Percentiles rank a stretch among this genome's conserved stretches.
phyloP scores from a whole-genome alignment of 2,113 vertebrate species.

The Cromileptes altivelis region DNA sequence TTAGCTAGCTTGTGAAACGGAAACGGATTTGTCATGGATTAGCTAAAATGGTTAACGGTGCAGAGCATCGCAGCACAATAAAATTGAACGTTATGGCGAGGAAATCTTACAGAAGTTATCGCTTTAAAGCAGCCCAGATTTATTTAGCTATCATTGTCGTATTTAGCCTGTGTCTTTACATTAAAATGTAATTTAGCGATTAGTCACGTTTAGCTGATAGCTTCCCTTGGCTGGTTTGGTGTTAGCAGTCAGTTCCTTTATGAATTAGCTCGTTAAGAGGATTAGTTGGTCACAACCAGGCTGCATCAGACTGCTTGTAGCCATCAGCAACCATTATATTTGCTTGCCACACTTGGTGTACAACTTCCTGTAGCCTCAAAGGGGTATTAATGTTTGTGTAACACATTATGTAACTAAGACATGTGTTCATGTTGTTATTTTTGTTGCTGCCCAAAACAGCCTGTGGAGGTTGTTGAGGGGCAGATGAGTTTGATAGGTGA shows the following conservation, averaged over 20 bases:
- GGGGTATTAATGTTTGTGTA: conserved; percentile 51
- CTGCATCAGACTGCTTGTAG: neutral
- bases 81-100: too few relatives aligned
- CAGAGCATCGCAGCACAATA: neutral
- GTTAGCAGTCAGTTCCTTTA: conserved; percentile 41
- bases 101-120: neutral
- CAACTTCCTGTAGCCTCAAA: neutral
- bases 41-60: conserved; percentile 53
- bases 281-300: conserved; percentile 29
- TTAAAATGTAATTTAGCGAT: conserved; percentile 7
- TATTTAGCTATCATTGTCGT: neutral
- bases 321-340: neutral
- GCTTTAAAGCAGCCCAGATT: neutral
- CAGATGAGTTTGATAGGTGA: conserved; percentile 43
- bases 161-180: neutral
- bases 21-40: conserved; percentile 74
- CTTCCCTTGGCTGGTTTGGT: conserved; percentile 9
- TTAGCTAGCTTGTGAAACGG: conserved; percentile 69
- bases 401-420: conserved; percentile 69
- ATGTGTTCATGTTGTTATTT: conserved; percentile 77
- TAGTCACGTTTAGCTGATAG: conserved; percentile 30
- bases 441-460: conserved; percentile 50
- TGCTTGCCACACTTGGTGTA: neutral
- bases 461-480: conserved; percentile 7
- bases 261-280: conserved; percentile 41